Evolutionary conservation across 2,113 vertebrate species (phyloP).

Genomic region (Addax nasomaculatus): DNA sequence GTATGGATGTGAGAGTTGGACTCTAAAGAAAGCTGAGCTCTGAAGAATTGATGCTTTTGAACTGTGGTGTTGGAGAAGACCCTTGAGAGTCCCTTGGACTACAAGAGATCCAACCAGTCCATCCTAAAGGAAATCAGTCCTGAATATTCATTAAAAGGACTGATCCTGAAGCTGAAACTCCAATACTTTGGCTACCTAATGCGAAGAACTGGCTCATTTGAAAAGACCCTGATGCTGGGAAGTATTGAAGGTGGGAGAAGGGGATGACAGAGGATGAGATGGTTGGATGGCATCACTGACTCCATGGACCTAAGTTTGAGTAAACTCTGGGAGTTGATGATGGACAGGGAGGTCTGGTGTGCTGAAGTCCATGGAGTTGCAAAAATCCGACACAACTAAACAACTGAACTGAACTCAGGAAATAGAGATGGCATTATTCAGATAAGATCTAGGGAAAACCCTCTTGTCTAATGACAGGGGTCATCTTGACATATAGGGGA

Average conservation of each 20-base stretch:
- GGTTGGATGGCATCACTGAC: background rate
- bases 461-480: background rate
- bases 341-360: background rate
- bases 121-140: background rate
- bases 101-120: background rate
- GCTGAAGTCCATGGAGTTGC: fast-evolving
- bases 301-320: background rate
- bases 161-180: background rate
- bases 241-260: background rate
- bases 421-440: background rate
- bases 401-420: background rate
- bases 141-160: background rate
- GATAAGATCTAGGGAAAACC: background rate
- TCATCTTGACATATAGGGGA: background rate
- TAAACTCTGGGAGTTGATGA: background rate
- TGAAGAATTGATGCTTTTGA: background rate
- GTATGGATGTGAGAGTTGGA: background rate
- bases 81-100: background rate
- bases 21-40: background rate
- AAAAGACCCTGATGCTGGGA: background rate
- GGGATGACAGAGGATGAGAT: background rate
- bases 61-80: background rate
- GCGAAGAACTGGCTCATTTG: background rate
- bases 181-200: background rate
- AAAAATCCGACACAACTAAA: background rate